Base-by-base conservation (phyloP, 2,888 invertebrate species). In the Cerastoderma edule region DNA sequence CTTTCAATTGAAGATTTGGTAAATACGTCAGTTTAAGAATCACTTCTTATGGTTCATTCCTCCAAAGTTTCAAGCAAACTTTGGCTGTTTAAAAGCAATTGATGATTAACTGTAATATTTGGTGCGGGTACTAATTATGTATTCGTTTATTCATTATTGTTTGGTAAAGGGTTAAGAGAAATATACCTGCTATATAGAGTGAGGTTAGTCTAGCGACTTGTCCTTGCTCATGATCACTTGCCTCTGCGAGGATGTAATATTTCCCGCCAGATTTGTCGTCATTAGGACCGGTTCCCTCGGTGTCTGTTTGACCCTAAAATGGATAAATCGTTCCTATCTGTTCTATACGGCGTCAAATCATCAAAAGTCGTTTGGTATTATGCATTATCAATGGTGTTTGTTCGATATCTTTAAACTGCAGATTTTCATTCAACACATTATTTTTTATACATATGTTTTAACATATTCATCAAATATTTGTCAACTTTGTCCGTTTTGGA, bases 131-230 rank as follows among this genome's bases (percentile, higher is more conserved):
- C 39, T 13, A 13, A 39, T 8, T 13, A 39, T 39, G 8, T 39
- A 16, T 8, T 39, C 16, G 8, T 39, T 39, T 16, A 8, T 39
- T 46, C 46, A 46, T 1, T 1, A 46, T 5, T 46, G 46, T 46
- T 16, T 46, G 46, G 46, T 46, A 46, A 46, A 46, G 46, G 46
- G 46, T 46, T 2, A 46, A 50, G 13, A 13, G 13, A n/a, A 50
- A 1, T 16, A n/a, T 60, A 60, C 60, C 60, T 39, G 22, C 39
- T 24, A 60, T 60, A 39, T 60, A 60, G 10, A 24, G 24, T 24
- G 60, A 39, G 16, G 2, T 27, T 5, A 50, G 5, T 2, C 1
- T 1, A 50, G 50, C 50, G 10, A 5, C 22, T 3, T 22, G 8
- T 10, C 50, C 50, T 10, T 13, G 19, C 10, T 22, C 50, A 24